A percentile compares a stretch with the other conserved stretches of the same genome.
These are phyloP conservation scores for Beroe forskalii DNA, from an alignment of 37 sponge, comb jelly and placozoan species.

Conservation along the genomic window DNA sequence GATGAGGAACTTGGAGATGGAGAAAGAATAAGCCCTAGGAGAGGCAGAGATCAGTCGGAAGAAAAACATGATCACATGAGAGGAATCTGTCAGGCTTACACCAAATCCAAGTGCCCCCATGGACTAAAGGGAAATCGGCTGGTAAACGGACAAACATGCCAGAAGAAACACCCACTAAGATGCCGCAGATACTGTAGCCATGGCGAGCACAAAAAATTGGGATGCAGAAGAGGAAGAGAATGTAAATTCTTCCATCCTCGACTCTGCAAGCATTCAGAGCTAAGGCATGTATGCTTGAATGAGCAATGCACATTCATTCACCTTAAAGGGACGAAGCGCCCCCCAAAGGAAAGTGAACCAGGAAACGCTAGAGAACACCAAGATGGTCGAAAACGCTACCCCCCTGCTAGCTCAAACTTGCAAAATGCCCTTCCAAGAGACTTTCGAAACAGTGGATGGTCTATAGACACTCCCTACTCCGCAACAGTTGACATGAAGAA, in stretches of 20 bases:
- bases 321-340: not conserved
- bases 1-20: no score
- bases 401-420: not conserved
- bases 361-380: not conserved
- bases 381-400: not conserved
- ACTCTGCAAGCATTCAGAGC: not conserved
- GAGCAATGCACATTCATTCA: not conserved
- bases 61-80: not conserved
- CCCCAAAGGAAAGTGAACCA: not conserved
- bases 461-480: not conserved
- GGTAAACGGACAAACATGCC: not conserved
- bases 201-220: not conserved
- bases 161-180: not conserved
- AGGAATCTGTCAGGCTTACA: not conserved
- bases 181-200: not conserved
- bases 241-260: not conserved
- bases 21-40: not conserved
- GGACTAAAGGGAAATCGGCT: not conserved
- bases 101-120: not conserved
- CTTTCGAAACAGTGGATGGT: not conserved
- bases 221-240: not conserved
- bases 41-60: not conserved
- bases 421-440: not conserved
- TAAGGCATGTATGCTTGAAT: not conserved
- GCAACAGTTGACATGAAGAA: not conserved